Evolutionary conservation across 2,888 invertebrate genomes (phyloP), one percentile per base, ranked within the genome.

Genomic region (Amiota minor): DNA sequence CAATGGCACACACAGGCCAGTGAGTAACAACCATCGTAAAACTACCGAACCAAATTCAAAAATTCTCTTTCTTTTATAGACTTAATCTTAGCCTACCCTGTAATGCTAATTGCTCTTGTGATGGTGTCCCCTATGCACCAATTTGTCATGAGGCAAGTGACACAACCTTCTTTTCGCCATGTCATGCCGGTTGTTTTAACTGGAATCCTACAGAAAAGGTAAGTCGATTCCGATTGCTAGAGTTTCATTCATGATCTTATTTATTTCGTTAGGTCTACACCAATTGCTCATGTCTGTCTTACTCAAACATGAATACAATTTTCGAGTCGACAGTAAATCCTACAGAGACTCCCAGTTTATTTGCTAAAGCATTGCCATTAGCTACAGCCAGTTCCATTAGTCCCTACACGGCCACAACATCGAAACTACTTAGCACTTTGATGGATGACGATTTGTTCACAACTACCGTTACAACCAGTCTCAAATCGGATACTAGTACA

Each of bases 111-210:
- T 94, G 94, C 85, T 90, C 90, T 49, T 94, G 94, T 84, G 90
- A 90, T 2, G 88, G 89, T 20, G 90, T 92, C 9, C 91, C 92
- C 76, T 94, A 93, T 86, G 91, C 92, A 4, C 94, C 94, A 0
- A 92, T 94, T 0, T 94, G 94, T 80, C 91, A 92, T 77, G 90
- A 90, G 56, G 88, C 91, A 14, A 90, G 90, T 0, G 90, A 88
- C 70, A 91, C 91, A 14, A 93, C 93, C 1, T 95, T 91, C 82
- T 95, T 93, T 87, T 94, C 94, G 0, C 92, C 95, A 0, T 95
- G 95, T 80, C 94, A 94, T 84, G 95, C 95, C 0, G 95, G 95
- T 0, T 95, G 95, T 79, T 90, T 83, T 9, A 88, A 83, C 20
- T 89, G 88, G 86, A 78, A 87, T 70, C 53, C 85, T 1, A 77